phyloP scores from a whole-genome alignment of 1,140 invertebrate genomes.

The Papilio aristodemus region DNA sequence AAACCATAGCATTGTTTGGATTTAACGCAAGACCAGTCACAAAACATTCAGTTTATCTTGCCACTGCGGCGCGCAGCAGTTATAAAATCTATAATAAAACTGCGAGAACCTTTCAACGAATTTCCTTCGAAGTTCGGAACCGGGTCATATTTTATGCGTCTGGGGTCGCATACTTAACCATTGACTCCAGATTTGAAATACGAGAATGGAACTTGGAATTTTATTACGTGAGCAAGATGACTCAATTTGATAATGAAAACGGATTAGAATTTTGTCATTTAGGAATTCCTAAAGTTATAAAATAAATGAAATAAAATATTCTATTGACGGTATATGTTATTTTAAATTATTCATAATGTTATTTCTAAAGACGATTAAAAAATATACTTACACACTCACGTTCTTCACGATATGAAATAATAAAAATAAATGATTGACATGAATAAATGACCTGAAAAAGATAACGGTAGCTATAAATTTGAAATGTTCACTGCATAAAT shows the following conservation, averaged over 20 bases:
- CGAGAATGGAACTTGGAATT: background rate
- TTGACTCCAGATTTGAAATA: conserved; percentile 13
- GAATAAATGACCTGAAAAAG: too few species aligned
- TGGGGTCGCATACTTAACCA: conserved; percentile 22
- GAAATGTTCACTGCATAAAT: too few species aligned
- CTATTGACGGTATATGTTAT: too few species aligned
- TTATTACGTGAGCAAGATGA: conserved; percentile 18
- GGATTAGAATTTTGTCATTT: background rate
- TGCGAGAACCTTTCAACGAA: background rate
- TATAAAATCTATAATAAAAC: conserved; percentile 17
- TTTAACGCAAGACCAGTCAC: background rate
- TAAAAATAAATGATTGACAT: too few species aligned
- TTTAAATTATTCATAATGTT: too few species aligned
- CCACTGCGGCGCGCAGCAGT: background rate
- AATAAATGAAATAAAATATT: background rate
- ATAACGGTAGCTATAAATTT: too few species aligned
- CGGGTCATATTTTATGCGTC: conserved; percentile 25
- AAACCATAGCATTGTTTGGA: too few species aligned
- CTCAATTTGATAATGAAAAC: conserved; percentile 3
- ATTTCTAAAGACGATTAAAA: too few species aligned
- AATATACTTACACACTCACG: too few species aligned
- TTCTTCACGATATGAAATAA: too few species aligned
- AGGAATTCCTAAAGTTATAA: background rate
- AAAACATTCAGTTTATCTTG: background rate
- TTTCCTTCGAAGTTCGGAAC: conserved; percentile 1